Conservation (phyloP, 2,888 invertebrate species). For the Marasmarcha lunaedactyla region DNA sequence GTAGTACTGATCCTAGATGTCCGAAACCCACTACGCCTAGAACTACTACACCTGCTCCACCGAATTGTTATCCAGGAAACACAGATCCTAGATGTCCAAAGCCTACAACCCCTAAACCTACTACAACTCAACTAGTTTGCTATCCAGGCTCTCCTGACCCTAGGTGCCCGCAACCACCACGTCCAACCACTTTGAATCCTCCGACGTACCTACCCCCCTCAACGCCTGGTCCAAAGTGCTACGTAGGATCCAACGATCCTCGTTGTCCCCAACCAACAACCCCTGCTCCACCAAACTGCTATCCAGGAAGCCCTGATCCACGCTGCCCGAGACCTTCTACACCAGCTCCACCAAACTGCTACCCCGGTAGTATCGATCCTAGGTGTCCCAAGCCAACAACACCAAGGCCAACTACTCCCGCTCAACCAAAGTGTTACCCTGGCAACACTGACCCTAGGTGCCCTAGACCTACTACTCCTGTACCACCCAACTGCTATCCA, state of each 20-base stretch:
- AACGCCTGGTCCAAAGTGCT: conserved; percentile 24
- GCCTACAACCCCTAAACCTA: conserved; percentile 18
- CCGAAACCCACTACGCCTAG: conserved; percentile 21
- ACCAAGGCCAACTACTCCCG: conserved; percentile 21
- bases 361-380: conserved; percentile 35
- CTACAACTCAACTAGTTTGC: conserved; percentile 17
- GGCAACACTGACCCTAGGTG: conserved; percentile 24
- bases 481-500: conserved; percentile 23
- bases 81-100: conserved; percentile 28
- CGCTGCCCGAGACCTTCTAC: conserved; percentile 26
- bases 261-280: conserved; percentile 24
- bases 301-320: conserved; percentile 27
- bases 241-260: conserved; percentile 25
- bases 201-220: conserved; percentile 17
- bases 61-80: conserved; percentile 23
- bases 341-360: conserved; percentile 19
- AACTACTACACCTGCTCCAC: conserved; percentile 26
- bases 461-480: conserved; percentile 22
- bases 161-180: conserved; percentile 20
- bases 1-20: conserved; percentile 15
- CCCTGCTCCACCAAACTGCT: conserved; percentile 22
- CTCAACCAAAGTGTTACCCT: conserved; percentile 25
- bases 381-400: conserved; percentile 25
- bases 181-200: conserved; percentile 14
- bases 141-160: conserved; percentile 26